Conservation (phyloP, 2,797 vertebrate species). For the Chaetophractus vellerosus region DNA sequence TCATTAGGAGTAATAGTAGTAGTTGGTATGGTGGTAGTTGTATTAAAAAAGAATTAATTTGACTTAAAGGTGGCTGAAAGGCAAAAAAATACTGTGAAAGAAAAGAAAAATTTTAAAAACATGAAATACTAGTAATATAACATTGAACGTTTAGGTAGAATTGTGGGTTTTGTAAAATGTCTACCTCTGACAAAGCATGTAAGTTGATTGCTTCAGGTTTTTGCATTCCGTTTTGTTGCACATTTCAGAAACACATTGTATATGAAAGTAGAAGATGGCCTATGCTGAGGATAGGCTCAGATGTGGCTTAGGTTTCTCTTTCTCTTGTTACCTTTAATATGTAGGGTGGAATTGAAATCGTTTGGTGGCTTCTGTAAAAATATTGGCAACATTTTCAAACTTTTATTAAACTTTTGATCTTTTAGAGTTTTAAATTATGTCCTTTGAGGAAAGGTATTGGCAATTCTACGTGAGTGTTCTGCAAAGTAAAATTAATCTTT, state of each 20-base stretch:
- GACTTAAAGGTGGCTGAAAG: background rate
- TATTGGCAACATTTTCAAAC: conserved; percentile 65
- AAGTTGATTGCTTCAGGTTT: background rate
- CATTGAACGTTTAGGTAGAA: background rate
- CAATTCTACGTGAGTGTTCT: conserved; percentile 70
- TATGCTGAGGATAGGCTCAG: background rate
- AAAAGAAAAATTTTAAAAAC: background rate
- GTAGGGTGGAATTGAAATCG: conserved; percentile 28
- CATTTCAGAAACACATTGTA: background rate
- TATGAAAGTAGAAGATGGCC: background rate
- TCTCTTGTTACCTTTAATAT: background rate
- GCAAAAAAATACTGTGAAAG: background rate
- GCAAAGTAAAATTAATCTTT: conserved; percentile 77
- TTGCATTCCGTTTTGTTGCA: background rate
- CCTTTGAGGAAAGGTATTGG: conserved; percentile 66
- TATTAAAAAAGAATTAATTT: background rate
- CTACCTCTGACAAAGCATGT: background rate
- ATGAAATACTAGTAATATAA: background rate
- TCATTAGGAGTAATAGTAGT: background rate
- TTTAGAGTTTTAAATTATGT: conserved; percentile 71
- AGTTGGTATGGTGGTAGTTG: too few species aligned
- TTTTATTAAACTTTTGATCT: conserved; percentile 73
- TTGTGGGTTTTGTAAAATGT: background rate
- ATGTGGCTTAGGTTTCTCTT: background rate
- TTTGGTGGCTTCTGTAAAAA: conserved; percentile 44